Percentiles rank a stretch among this genome's conserved stretches.
phyloP scores from a whole-genome alignment of 2,888 invertebrate genomes.

The Eristalis arbustorum region DNA sequence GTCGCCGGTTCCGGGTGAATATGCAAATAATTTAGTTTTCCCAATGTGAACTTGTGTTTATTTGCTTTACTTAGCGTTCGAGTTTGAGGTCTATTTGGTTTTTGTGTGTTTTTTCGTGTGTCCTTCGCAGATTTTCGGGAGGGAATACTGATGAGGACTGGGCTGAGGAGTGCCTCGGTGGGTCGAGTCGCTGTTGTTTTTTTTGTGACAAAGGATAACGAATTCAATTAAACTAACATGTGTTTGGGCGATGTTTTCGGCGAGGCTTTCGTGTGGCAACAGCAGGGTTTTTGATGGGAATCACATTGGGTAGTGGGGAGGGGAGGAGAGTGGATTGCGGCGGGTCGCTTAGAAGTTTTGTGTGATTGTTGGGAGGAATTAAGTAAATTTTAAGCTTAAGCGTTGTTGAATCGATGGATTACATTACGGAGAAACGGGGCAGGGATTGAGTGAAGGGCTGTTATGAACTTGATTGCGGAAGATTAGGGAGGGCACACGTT shows the following conservation, averaged over 20 bases:
- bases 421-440: neutral
- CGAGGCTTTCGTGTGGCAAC: neutral
- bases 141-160: constrained; percentile 31
- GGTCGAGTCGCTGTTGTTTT: neutral
- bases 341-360: neutral
- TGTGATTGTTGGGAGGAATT: neutral
- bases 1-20: neutral
- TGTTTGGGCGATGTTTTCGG: constrained; percentile 10
- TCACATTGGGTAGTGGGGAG: neutral
- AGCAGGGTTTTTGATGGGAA: neutral
- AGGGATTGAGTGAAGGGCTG: neutral
- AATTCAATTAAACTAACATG: constrained; percentile 37
- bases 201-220: constrained; percentile 26
- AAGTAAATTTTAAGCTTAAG: neutral
- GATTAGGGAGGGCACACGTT: too few relatives aligned
- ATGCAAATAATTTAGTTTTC: constrained; percentile 28
- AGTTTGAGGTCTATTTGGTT: neutral
- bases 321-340: too few relatives aligned
- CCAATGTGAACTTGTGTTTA: constrained; percentile 24
- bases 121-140: neutral
- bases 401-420: neutral
- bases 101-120: neutral
- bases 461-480: too few relatives aligned
- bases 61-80: constrained; percentile 1
- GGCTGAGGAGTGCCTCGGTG: constrained; percentile 19